Evolutionary conservation across 1,140 invertebrate genomes (phyloP).

Genomic region (Musca vetustissima): DNA sequence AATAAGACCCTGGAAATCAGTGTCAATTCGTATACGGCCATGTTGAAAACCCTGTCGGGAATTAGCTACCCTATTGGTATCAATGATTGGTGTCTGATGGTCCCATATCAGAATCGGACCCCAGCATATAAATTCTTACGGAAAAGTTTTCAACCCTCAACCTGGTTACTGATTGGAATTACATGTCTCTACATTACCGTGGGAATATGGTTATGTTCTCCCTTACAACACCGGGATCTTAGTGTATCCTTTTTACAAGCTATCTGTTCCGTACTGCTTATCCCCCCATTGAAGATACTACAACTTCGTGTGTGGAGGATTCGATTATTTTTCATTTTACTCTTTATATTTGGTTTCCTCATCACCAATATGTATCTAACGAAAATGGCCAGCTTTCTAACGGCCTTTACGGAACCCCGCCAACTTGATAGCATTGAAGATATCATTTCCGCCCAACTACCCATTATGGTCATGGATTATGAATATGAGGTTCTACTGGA

Average conservation of each 20-base stretch:
- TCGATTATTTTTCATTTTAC: conserved; percentile 35
- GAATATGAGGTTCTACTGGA: conserved; percentile 31
- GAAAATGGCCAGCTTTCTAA: conserved; percentile 46
- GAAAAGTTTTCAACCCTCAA: conserved; percentile 35
- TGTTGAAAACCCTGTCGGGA: conserved; percentile 28
- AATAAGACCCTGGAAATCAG: conserved; percentile 35
- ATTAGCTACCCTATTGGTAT: conserved; percentile 47
- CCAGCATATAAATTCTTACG: conserved; percentile 35
- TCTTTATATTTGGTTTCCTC: conserved; percentile 39
- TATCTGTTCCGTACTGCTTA: conserved; percentile 39
- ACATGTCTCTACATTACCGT: conserved; percentile 34
- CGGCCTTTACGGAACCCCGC: conserved; percentile 26
- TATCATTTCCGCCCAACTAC: conserved; percentile 2
- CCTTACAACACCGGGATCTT: conserved; percentile 34
- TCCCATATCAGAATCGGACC: conserved; percentile 39
- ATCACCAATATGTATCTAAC: conserved; percentile 45
- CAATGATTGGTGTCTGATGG: conserved; percentile 49
- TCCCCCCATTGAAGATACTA: conserved; percentile 31
- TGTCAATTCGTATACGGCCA: conserved; percentile 43
- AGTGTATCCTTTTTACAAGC: conserved; percentile 41
- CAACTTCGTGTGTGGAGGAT: conserved; percentile 32
- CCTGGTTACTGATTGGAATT: conserved; percentile 36
- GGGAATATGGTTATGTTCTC: conserved; percentile 41
- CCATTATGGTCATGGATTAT: conserved; percentile 21
- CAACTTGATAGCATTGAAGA: conserved; percentile 23